Percentiles rank a stretch among this genome's conserved stretches.
Evolutionary conservation across 1,140 invertebrate species (phyloP).

Genomic region (Halesus radiatus): DNA sequence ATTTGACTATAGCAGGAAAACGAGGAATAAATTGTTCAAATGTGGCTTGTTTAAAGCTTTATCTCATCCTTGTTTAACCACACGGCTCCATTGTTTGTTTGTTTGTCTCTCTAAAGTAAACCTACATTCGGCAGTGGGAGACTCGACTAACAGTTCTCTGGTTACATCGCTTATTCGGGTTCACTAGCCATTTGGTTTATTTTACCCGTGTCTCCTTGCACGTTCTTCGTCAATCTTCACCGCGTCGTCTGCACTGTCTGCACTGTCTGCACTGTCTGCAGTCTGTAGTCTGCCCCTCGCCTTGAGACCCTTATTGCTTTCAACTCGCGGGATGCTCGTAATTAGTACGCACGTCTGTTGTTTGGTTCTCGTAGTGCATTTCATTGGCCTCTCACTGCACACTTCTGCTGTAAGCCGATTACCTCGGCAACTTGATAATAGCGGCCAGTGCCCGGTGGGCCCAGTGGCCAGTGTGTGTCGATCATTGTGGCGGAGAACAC

Average conservation of each 20-base stretch:
- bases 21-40: no score
- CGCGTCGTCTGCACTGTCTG: not conserved
- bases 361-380: not conserved
- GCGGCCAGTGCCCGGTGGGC: not conserved
- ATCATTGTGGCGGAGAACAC: slow-evolving; percentile 12
- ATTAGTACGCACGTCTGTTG: no score
- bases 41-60: not conserved
- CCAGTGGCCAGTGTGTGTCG: not conserved
- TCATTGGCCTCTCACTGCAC: slow-evolving; percentile 4
- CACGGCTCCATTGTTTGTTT: not conserved
- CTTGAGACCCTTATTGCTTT: not conserved
- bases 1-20: no score
- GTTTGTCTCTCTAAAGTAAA: no score
- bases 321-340: not conserved
- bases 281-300: not conserved
- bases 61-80: not conserved
- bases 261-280: not conserved
- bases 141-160: not conserved
- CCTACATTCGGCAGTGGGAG: no score
- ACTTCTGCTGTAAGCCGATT: not conserved
- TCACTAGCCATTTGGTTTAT: not conserved
- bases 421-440: slow-evolving; percentile 14
- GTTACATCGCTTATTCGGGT: not conserved
- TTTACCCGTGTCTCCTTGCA: no score
- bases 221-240: not conserved